Evolutionary conservation across 2,797 vertebrate species (phyloP).

Genomic region (Pipistrellus pygmaeus): DNA sequence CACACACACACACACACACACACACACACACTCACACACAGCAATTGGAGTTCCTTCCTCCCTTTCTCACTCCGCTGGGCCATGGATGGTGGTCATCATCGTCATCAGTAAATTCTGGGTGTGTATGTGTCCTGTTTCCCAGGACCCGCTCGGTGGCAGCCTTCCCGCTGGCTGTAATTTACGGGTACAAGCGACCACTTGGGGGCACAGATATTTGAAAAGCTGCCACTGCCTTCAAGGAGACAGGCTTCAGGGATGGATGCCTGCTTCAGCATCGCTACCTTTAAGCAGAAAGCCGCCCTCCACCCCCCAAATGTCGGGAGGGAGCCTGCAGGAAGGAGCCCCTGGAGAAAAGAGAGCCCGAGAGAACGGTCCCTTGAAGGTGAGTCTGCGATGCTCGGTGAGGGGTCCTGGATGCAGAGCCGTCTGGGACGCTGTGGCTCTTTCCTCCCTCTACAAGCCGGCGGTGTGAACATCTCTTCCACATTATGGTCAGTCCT

Average conservation of each 20-base stretch:
- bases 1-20: background rate
- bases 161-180: slow-evolving; percentile 22
- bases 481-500: background rate
- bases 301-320: background rate
- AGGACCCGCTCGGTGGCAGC: slow-evolving; percentile 14
- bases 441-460: background rate
- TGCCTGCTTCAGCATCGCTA: background rate
- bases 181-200: slow-evolving; percentile 69
- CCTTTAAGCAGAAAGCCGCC: background rate
- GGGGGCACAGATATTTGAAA: slow-evolving; percentile 76
- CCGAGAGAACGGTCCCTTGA: background rate
- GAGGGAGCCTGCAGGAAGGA: background rate
- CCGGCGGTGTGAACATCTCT: background rate
- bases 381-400: background rate
- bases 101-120: no score
- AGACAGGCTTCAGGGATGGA: background rate
- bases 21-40: background rate
- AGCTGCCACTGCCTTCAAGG: background rate
- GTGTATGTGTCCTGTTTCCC: background rate
- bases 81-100: background rate
- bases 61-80: background rate
- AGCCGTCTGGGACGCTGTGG: background rate
- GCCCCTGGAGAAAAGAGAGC: background rate
- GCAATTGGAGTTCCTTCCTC: background rate
- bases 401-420: background rate